Conservation (phyloP, 2,113 vertebrate species). For the Asarcornis scutulata region DNA sequence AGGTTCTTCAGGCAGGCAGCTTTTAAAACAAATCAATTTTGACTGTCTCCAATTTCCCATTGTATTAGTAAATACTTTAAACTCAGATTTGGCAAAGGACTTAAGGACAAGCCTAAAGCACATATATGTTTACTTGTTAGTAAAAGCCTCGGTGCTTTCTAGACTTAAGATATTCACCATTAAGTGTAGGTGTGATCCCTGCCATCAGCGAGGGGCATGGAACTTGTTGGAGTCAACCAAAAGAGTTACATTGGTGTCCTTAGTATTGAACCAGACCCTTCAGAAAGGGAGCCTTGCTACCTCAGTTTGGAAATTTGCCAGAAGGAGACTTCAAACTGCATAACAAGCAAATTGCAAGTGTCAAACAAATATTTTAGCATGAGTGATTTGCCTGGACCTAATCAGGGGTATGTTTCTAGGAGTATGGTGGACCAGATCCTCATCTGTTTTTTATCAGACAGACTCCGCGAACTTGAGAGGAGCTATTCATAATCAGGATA, state of each 20-base stretch:
- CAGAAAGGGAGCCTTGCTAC: neutral
- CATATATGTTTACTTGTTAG: neutral
- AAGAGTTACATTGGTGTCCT: neutral
- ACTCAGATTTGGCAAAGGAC: neutral
- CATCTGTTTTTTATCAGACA: neutral
- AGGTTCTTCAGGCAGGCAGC: neutral
- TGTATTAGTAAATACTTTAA: conserved; percentile 43
- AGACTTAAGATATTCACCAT: neutral
- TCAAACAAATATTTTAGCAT: conserved; percentile 24
- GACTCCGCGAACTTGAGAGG: neutral
- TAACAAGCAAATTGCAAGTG: neutral
- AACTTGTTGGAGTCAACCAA: neutral
- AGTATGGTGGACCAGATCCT: neutral
- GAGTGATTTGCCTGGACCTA: neutral
- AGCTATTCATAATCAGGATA: neutral
- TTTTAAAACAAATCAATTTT: conserved; percentile 8
- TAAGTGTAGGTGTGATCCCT: neutral
- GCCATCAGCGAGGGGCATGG: neutral
- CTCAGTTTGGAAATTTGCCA: neutral
- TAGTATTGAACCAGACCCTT: neutral
- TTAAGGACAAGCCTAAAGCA: neutral
- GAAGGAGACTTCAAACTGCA: neutral
- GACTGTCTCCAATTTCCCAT: neutral
- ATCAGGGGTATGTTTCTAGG: neutral
- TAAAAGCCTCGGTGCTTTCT: neutral